Conservation (phyloP, 2,113 vertebrate genomes). For the Oceanodroma tethys region DNA sequence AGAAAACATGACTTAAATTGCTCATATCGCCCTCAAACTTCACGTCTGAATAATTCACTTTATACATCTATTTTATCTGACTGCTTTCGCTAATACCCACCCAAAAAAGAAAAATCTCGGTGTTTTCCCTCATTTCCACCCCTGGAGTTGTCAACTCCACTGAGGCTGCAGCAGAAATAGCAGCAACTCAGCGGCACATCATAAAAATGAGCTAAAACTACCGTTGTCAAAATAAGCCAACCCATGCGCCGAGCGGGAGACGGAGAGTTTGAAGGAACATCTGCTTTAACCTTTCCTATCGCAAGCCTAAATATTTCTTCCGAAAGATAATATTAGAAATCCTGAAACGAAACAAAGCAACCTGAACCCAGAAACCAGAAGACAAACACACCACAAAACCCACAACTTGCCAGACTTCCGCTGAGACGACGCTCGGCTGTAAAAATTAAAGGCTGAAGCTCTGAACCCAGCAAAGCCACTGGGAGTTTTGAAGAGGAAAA, state of each 20-base stretch:
- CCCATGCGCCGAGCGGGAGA: fast-evolving
- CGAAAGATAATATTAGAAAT: not conserved
- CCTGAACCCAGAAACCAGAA: not conserved
- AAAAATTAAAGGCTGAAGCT: not conserved
- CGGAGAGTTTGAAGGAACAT: not conserved
- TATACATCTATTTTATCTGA: fast-evolving
- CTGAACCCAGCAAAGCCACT: not conserved
- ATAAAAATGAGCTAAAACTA: not conserved
- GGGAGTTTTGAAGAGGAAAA: not conserved
- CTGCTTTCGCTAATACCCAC: not conserved
- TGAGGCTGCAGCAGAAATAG: not conserved
- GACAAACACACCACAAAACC: not conserved
- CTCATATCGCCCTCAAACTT: not conserved
- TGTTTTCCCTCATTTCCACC: not conserved
- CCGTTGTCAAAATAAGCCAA: not conserved
- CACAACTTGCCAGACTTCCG: not conserved
- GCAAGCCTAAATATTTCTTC: fast-evolving
- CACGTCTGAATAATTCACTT: fast-evolving
- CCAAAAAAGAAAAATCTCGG: not conserved
- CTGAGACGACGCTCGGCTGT: not conserved
- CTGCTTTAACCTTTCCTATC: not conserved
- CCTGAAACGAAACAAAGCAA: not conserved
- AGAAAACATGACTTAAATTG: not conserved
- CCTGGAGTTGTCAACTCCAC: not conserved
- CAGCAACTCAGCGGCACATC: not conserved